Evolutionary conservation across 2,113 vertebrate genomes (phyloP).

Genomic region (Tiliqua scincoides): DNA sequence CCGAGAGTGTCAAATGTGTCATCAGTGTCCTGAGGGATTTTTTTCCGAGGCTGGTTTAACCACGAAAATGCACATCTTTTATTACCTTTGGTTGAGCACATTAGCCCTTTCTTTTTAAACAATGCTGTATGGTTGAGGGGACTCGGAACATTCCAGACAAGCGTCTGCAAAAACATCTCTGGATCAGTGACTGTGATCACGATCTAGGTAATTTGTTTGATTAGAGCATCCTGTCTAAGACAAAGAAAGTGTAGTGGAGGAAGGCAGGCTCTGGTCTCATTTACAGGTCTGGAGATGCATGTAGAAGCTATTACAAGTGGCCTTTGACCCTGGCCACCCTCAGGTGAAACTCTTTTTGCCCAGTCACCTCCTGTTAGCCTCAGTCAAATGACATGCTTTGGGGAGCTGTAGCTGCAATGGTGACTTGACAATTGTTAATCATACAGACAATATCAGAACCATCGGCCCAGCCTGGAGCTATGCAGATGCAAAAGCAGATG

Average conservation of each 20-base stretch:
- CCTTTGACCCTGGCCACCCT: constrained; percentile 83
- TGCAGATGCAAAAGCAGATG: constrained; percentile 75
- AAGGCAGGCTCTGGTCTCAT: constrained; percentile 78
- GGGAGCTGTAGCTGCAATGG: constrained; percentile 53
- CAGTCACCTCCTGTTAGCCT: constrained; percentile 80
- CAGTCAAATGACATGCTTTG: constrained; percentile 71
- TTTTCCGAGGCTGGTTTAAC: constrained; percentile 43
- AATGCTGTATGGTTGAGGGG: constrained; percentile 38
- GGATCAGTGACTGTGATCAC: constrained; percentile 71
- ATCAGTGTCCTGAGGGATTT: background rate
- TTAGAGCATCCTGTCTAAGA: constrained; percentile 72
- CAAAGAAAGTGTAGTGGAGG: constrained; percentile 75
- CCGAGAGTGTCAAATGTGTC: background rate
- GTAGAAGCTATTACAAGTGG: constrained; percentile 81
- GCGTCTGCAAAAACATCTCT: constrained; percentile 65
- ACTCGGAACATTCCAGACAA: constrained; percentile 70
- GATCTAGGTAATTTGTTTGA: constrained; percentile 73
- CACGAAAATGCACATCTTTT: constrained; percentile 42
- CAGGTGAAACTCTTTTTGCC: constrained; percentile 80
- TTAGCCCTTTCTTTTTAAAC: constrained; percentile 56
- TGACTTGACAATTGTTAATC: constrained; percentile 64
- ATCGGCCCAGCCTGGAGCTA: constrained; percentile 71
- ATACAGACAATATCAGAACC: constrained; percentile 70
- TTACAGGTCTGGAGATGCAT: constrained; percentile 80
- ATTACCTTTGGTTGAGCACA: constrained; percentile 62